Evolutionary conservation across 2,113 vertebrate species (phyloP).

Genomic region (Nerophis ophidion): DNA sequence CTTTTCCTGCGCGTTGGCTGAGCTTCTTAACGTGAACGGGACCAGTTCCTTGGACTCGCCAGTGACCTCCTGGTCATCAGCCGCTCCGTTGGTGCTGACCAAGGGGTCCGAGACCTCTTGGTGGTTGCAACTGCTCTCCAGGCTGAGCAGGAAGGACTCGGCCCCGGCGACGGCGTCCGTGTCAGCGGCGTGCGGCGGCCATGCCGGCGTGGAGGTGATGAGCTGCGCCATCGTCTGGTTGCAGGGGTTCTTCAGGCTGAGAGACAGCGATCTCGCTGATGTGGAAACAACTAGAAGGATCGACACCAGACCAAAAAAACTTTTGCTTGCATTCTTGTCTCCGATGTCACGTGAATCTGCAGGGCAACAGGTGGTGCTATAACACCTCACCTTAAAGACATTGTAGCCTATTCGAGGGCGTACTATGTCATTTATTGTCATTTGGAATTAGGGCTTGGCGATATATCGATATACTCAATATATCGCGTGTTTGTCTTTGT

Average conservation of each 20-base stretch:
- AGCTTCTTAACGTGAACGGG: constrained; percentile 40
- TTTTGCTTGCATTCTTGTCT: constrained; percentile 59
- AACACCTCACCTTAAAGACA: too few relatives aligned
- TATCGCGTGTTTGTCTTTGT: too few relatives aligned
- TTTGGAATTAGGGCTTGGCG: too few relatives aligned
- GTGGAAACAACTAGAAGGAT: constrained; percentile 26
- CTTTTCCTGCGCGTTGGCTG: constrained; percentile 68
- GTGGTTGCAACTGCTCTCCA: constrained; percentile 53
- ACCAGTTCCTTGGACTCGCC: constrained; percentile 35
- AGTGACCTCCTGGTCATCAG: constrained; percentile 51
- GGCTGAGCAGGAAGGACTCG: constrained; percentile 76
- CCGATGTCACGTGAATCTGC: constrained; percentile 39
- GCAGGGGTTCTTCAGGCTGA: constrained; percentile 81
- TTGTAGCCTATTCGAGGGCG: too few relatives aligned
- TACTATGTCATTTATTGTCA: too few relatives aligned
- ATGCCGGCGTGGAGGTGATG: constrained; percentile 73
- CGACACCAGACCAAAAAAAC: constrained; percentile 11
- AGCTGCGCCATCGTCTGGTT: constrained; percentile 69
- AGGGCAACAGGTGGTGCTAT: too few relatives aligned
- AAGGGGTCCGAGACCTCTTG: constrained; percentile 17
- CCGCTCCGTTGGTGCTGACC: constrained; percentile 43
- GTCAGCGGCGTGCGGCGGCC: constrained; percentile 33
- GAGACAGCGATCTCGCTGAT: constrained; percentile 64
- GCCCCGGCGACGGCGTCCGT: constrained; percentile 62
- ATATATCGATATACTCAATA: too few relatives aligned